A percentile compares a stretch with the other conserved stretches of the same genome.
phyloP scores from a whole-genome alignment of 2,113 vertebrate species.

The Callithrix jacchus region DNA sequence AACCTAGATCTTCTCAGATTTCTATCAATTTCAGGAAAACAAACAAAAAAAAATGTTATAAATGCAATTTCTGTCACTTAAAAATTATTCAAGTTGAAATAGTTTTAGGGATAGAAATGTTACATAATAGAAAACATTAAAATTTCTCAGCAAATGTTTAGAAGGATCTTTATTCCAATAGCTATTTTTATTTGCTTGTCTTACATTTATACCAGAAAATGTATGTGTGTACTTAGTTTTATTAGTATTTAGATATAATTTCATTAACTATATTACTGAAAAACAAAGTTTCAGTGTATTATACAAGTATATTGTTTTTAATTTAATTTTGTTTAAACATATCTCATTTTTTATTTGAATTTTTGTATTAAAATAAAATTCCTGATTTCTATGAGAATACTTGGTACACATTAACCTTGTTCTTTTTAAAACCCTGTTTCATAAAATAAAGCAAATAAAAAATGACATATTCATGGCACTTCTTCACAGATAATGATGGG shows the following conservation, averaged over 20 bases:
- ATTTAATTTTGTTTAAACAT: slow-evolving; percentile 6
- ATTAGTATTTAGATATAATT: background rate
- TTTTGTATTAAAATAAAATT: slow-evolving; percentile 19
- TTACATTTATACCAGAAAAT: background rate
- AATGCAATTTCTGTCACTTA: background rate
- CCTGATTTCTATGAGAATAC: background rate
- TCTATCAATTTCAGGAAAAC: background rate
- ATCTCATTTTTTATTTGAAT: background rate
- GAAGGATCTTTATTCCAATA: background rate
- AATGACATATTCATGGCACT: background rate
- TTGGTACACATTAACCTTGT: background rate
- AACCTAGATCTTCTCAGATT: background rate
- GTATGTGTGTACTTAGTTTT: background rate
- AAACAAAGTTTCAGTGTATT: background rate
- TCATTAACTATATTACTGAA: background rate
- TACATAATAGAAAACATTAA: background rate
- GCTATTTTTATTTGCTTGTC: background rate
- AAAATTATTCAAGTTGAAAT: background rate
- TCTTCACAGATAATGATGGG: background rate
- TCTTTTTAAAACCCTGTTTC: background rate
- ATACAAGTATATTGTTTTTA: background rate
- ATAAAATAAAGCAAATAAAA: slow-evolving; percentile 10
- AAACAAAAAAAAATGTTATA: background rate
- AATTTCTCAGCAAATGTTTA: background rate
- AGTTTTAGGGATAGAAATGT: background rate